Conservation (phyloP, 2,888 invertebrate species). For the Ditylenchus weischeri region DNA sequence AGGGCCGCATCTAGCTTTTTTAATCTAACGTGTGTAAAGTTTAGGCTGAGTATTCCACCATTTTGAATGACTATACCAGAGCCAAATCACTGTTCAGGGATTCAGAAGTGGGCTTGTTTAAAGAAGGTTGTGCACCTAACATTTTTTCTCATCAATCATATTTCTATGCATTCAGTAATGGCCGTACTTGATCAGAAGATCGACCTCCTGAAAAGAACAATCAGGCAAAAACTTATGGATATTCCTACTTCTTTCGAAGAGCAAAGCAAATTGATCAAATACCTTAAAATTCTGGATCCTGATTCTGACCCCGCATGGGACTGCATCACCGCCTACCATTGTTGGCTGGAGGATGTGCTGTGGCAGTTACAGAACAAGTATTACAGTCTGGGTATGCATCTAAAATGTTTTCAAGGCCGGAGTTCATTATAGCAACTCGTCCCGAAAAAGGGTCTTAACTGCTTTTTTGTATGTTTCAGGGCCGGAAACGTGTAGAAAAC, state of each 20-base stretch:
- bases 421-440: background rate
- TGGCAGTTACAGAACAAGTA: conserved; percentile 64
- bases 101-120: conserved; percentile 61
- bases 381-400: conserved; percentile 1
- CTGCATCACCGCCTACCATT: conserved; percentile 79
- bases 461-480: no score
- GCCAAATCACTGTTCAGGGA: conserved; percentile 92
- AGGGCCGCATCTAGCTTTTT: background rate
- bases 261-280: conserved; percentile 86
- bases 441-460: conserved; percentile 15
- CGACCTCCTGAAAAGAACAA: conserved; percentile 73
- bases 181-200: conserved; percentile 87
- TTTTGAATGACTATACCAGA: conserved; percentile 93
- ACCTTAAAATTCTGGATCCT: conserved; percentile 68
- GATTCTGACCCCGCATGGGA: conserved; percentile 92
- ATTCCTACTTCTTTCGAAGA: conserved; percentile 89
- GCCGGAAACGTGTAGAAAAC: no score
- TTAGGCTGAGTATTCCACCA: conserved; percentile 85
- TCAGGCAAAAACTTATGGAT: conserved; percentile 78
- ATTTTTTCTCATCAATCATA: background rate
- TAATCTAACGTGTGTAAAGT: conserved; percentile 18
- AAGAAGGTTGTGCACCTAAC: conserved; percentile 47
- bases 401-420: no score
- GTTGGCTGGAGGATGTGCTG: conserved; percentile 72
- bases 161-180: conserved; percentile 67